These are phyloP conservation scores for Myotis vivesi DNA, from an alignment of 2,797 vertebrate species.

Conservation along the genomic window DNA sequence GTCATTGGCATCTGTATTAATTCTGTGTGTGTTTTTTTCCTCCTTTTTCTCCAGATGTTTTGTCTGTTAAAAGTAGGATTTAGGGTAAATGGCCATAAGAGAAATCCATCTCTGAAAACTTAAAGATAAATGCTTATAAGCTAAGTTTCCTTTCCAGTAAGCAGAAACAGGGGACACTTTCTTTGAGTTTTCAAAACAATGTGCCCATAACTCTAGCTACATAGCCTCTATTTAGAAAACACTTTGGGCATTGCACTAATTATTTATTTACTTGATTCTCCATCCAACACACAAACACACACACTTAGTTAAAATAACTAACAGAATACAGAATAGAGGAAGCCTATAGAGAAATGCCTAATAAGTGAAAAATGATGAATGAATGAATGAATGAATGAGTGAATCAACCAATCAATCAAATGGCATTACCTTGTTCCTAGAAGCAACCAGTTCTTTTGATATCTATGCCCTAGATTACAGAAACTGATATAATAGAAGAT, in stretches of 20 bases:
- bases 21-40: not conserved
- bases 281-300: not conserved
- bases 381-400: not conserved
- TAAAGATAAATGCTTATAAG: not conserved
- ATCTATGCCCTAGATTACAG: not conserved
- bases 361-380: not conserved
- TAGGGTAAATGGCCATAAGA: not conserved
- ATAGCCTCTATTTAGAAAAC: not conserved
- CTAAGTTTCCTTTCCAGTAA: not conserved
- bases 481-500: not conserved
- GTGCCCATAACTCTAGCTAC: not conserved
- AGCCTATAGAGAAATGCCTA: not conserved
- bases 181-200: not conserved
- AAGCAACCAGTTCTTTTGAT: not conserved
- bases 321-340: not conserved
- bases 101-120: not conserved
- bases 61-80: not conserved
- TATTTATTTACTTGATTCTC: not conserved
- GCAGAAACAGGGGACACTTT: not conserved
- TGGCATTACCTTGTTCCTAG: not conserved
- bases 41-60: not conserved
- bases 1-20: not conserved
- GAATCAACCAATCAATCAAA: not conserved
- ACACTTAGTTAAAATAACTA: not conserved
- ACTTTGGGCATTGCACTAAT: not conserved